Conservation (phyloP, 2,888 invertebrate species). For the Drosophila longiperda region DNA sequence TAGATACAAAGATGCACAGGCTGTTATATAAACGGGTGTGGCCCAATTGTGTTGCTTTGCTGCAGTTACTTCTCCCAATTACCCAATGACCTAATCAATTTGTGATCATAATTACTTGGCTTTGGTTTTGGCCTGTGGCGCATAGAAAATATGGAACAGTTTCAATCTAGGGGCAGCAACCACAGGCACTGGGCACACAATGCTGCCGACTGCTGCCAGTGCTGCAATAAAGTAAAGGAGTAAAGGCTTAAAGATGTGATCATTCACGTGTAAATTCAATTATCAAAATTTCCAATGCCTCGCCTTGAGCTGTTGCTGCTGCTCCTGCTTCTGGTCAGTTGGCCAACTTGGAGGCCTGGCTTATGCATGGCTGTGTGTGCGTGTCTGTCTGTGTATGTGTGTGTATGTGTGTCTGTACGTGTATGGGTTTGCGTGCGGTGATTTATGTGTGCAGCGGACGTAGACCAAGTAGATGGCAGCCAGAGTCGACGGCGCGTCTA, state of each 20-base stretch:
- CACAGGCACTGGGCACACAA: conserved; percentile 22
- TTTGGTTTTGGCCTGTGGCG: conserved; percentile 51
- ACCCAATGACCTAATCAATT: conserved; percentile 64
- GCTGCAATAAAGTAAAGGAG: conserved; percentile 41
- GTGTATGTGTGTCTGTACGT: conserved; percentile 9
- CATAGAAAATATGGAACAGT: conserved; percentile 49
- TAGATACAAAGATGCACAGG: not conserved
- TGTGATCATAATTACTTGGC: conserved; percentile 73
- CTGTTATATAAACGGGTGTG: conserved; percentile 1
- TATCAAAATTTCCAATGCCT: conserved; percentile 77
- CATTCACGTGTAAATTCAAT: conserved; percentile 83
- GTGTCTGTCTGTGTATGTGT: conserved; percentile 11
- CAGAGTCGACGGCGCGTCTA: conserved; percentile 60
- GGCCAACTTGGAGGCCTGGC: conserved; percentile 16
- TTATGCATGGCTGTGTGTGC: conserved; percentile 19
- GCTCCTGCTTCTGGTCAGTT: conserved; percentile 39
- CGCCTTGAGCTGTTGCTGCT: conserved; percentile 16
- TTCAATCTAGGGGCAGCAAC: conserved; percentile 51
- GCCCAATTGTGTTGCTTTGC: conserved; percentile 13
- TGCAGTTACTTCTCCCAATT: conserved; percentile 1
- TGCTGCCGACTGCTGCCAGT: conserved; percentile 19
- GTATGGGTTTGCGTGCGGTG: conserved; percentile 29
- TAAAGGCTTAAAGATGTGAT: conserved; percentile 78
- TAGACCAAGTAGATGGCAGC: conserved; percentile 33
- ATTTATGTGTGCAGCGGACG: conserved; percentile 55